Base-by-base conservation (phyloP, 2,888 invertebrate genomes). In the Ectropis crepuscularia region DNA sequence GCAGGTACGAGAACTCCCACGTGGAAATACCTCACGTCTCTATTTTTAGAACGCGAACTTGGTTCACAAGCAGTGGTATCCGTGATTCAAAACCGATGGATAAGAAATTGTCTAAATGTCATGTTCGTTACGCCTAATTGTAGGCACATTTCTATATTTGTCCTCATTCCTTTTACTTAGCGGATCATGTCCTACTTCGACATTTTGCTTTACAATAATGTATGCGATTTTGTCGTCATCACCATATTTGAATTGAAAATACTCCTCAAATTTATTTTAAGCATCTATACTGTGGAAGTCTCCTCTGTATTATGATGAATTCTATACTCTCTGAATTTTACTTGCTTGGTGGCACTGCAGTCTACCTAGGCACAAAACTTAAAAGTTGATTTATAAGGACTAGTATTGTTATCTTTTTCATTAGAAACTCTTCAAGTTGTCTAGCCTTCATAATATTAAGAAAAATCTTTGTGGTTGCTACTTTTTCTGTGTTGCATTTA, bases 11-110 rank as follows among this genome's bases (percentile, higher is more conserved):
- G 81, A 88, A 90, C 90, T 90, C 92, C 91, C 91, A 91, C 92
- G 91, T 92, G 92, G 90, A 90, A 90, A 90, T 91, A 90, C 85
- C 88, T 89, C 88, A 85, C 88, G 85, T 81, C 88, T 88, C 91
- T 92, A 92, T 90, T 90, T 87, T 86, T 91, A 92, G 91, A 89
- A 77, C 77, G 79, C 84, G 86, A 87, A 88, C 86, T 88, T 88
- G 88, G 86, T 88, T 85, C 88, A 75, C 80, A 79, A 84, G 85
- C 86, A 83, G 76, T 83, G 76, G 82, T 87, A 81, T 80, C 74
- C 75, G 72, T 80, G 75, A 80, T 80, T 76, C 76, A 76, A 84
- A 85, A 79, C 75, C 74, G 55, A 57, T 57, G 58, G 28, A 10
- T 53, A 54, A 47, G n/a, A 53, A 39, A 55, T 48, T 53, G 55